Conservation (phyloP, 2,888 invertebrate species). For the Buathra laborator region DNA sequence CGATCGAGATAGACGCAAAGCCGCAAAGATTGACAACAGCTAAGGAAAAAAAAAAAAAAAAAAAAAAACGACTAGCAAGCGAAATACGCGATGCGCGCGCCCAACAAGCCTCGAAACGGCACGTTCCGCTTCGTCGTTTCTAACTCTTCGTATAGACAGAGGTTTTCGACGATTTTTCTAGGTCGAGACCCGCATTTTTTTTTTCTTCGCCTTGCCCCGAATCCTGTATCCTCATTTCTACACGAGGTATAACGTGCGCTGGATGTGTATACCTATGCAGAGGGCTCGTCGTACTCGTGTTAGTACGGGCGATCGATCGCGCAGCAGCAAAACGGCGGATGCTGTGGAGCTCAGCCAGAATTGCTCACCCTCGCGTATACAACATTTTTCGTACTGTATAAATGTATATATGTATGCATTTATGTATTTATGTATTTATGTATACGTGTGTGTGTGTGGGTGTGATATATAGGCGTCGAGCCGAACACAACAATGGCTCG, state of each 20-base stretch:
- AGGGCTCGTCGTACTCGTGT: conserved; percentile 1
- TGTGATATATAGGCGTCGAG: not conserved
- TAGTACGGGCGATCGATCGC: conserved; percentile 60
- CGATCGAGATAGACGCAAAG: conserved; percentile 1
- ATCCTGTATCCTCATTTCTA: conserved; percentile 54
- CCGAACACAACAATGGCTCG: not conserved
- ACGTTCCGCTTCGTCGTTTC: not conserved
- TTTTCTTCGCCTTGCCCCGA: conserved; percentile 58
- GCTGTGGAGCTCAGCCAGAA: conserved; percentile 30
- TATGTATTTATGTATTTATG: not conserved
- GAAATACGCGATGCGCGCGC: not conserved
- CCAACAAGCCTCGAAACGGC: not conserved
- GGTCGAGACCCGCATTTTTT: conserved; percentile 67
- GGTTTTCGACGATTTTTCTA: conserved; percentile 68
- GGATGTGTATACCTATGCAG: not conserved
- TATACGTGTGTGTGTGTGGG: not conserved
- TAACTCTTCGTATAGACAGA: conserved; percentile 53
- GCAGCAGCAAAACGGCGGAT: conserved; percentile 37
- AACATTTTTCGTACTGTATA: conserved; percentile 1
- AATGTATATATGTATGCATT: not conserved
- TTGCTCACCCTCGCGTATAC: not conserved
- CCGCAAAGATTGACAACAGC: not conserved
- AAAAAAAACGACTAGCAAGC: not conserved
- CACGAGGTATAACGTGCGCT: not conserved
- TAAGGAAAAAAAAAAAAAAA: not conserved